These are phyloP conservation scores for Clamator glandarius DNA, from an alignment of 2,797 vertebrate genomes.

Conservation along the genomic window DNA sequence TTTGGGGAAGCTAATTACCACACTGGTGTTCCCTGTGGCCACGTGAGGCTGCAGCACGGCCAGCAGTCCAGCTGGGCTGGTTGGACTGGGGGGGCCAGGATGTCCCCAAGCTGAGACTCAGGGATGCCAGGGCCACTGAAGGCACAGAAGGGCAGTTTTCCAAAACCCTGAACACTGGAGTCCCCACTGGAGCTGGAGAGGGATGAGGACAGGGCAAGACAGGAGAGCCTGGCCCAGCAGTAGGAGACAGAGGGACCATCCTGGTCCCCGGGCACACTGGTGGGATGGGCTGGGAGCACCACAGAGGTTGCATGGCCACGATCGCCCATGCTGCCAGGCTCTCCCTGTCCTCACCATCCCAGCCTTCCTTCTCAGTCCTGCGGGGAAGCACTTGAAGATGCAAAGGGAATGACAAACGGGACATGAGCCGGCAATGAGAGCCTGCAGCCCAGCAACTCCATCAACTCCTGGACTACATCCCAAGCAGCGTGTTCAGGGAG, in stretches of 20 bases:
- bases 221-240: not conserved
- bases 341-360: not conserved
- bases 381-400: rapidly evolving
- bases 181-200: rapidly evolving
- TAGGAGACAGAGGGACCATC: not conserved
- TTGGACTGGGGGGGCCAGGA: not conserved
- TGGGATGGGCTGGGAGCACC: not conserved
- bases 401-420: not conserved
- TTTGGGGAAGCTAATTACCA: not conserved
- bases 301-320: rapidly evolving
- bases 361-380: not conserved
- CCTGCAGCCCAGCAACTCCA: not conserved
- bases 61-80: not conserved
- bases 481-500: not conserved
- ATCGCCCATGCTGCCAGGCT: rapidly evolving
- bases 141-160: not conserved
- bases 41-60: rapidly evolving
- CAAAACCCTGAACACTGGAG: not conserved
- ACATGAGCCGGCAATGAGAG: rapidly evolving
- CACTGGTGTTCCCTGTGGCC: rapidly evolving
- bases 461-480: rapidly evolving
- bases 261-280: not conserved
- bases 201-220: rapidly evolving
- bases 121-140: not conserved
- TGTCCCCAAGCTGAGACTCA: not conserved